phyloP scores from a whole-genome alignment of 2,797 vertebrate species.

The Etheostoma perlongum region DNA sequence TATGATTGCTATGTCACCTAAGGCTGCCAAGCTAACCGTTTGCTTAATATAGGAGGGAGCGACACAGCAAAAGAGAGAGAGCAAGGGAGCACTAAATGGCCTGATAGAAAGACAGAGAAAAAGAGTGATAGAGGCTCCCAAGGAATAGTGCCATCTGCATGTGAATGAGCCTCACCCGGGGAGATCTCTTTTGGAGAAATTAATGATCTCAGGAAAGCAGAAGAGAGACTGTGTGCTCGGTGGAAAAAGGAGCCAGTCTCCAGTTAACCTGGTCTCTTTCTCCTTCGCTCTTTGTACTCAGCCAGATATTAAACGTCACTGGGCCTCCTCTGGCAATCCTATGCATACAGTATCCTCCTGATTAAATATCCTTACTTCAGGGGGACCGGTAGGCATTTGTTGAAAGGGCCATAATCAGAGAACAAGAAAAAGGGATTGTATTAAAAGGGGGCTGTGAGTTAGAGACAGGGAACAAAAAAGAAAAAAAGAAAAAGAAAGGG shows the following conservation, averaged over 20 bases:
- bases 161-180: slow-evolving; percentile 85
- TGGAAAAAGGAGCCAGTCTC: slow-evolving; percentile 66
- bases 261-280: slow-evolving; percentile 70
- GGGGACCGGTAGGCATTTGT: slow-evolving; percentile 60
- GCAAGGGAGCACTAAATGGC: slow-evolving; percentile 70
- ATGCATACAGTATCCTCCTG: slow-evolving; percentile 57
- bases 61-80: slow-evolving; percentile 69
- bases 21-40: slow-evolving; percentile 81
- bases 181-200: slow-evolving; percentile 87
- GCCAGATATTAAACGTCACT: slow-evolving; percentile 80
- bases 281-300: slow-evolving; percentile 78
- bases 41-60: slow-evolving; percentile 76
- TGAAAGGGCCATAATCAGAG: slow-evolving; percentile 79
- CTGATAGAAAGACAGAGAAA: slow-evolving; percentile 69
- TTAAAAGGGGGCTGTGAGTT: slow-evolving; percentile 60
- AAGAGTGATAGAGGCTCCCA: slow-evolving; percentile 73
- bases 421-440: slow-evolving; percentile 75
- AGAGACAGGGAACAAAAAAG: slow-evolving; percentile 42
- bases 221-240: slow-evolving; percentile 72
- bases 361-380: slow-evolving; percentile 82
- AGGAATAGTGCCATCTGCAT: slow-evolving; percentile 84
- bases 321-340: slow-evolving; percentile 70
- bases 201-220: slow-evolving; percentile 86
- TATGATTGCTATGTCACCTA: slow-evolving; percentile 86
- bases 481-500: slow-evolving; percentile 44